phyloP scores from a whole-genome alignment of 2,888 invertebrate species.

The Lypha dubia region DNA sequence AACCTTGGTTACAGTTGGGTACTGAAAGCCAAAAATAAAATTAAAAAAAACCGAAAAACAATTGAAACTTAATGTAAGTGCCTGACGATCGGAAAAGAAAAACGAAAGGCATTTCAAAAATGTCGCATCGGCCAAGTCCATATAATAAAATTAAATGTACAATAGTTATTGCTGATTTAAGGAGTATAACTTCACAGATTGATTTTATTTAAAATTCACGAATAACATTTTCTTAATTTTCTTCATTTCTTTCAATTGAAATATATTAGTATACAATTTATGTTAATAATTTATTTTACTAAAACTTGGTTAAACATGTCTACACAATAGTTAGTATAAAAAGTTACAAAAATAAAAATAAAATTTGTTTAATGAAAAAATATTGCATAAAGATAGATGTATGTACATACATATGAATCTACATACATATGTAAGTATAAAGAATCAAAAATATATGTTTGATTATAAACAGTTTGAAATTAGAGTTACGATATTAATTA shows the following conservation, averaged over 20 bases:
- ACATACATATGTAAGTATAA: background rate
- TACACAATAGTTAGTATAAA: constrained; percentile 51
- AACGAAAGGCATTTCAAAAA: constrained; percentile 4
- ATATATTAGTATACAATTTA: background rate
- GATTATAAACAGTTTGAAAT: constrained; percentile 8
- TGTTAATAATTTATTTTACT: constrained; percentile 1
- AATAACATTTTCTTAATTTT: background rate
- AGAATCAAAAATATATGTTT: constrained; percentile 9
- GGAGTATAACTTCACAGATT: constrained; percentile 37
- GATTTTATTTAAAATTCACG: constrained; percentile 20
- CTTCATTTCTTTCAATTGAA: background rate
- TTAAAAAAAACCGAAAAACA: constrained; percentile 2
- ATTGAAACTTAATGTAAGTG: background rate
- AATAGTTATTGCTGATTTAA: constrained; percentile 30
- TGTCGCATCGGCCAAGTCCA: constrained; percentile 31
- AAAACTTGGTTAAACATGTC: background rate
- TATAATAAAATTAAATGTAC: constrained; percentile 8
- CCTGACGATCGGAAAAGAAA: constrained; percentile 62
- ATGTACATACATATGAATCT: too few relatives aligned
- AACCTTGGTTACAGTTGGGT: constrained; percentile 77
- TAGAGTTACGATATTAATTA: background rate
- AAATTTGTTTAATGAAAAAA: constrained; percentile 21
- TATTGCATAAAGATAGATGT: constrained; percentile 6
- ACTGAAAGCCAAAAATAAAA: constrained; percentile 75
- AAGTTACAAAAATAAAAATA: constrained; percentile 14